These are phyloP conservation scores for Calycopis cecrops DNA, from an alignment of 1,140 invertebrate species.

Conservation along the genomic window DNA sequence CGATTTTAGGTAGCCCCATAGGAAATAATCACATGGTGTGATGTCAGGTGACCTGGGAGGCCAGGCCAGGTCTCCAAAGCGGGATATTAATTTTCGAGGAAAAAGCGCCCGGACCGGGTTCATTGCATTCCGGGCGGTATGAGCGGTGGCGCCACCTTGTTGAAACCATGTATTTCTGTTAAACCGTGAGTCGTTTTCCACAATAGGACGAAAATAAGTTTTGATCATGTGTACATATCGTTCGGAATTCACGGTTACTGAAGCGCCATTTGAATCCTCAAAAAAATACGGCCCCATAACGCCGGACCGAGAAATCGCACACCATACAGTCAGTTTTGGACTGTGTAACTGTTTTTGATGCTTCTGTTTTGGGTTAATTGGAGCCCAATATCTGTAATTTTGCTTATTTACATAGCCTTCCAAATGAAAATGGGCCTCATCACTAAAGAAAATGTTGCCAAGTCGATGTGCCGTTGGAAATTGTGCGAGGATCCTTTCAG, in stretches of 20 bases:
- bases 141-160: background rate
- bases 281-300: conserved; percentile 15
- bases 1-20: conserved; percentile 6
- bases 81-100: background rate
- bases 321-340: background rate
- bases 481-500: background rate
- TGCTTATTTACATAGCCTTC: conserved; percentile 17
- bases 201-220: conserved; percentile 6
- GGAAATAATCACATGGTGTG: conserved; percentile 8
- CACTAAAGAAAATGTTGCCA: conserved; percentile 17
- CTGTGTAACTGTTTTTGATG: conserved; percentile 14
- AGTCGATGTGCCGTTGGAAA: conserved; percentile 10
- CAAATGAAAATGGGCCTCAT: conserved; percentile 19
- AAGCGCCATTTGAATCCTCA: background rate
- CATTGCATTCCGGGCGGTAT: background rate
- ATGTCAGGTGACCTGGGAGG: conserved; percentile 1
- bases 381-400: conserved; percentile 13
- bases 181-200: background rate
- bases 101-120: background rate
- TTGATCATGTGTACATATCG: conserved; percentile 3
- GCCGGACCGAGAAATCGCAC: conserved; percentile 11
- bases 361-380: conserved; percentile 10
- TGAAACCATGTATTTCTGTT: background rate
- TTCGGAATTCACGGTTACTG: conserved; percentile 13
- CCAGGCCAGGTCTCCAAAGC: background rate